These are phyloP conservation scores for Epinotia ramella DNA, from an alignment of 2,888 invertebrate species.

Conservation along the genomic window DNA sequence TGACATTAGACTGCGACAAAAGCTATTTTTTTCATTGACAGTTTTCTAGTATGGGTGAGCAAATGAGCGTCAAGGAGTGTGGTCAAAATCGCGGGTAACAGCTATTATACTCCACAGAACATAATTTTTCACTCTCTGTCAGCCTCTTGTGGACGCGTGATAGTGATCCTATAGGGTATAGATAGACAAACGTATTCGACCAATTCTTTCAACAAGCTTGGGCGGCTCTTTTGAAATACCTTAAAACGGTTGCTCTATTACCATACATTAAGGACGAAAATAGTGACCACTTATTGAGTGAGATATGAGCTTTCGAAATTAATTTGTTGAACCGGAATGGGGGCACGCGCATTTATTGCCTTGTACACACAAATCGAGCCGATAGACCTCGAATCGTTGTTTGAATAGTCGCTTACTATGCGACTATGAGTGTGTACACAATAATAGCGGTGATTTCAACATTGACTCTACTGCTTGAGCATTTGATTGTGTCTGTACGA, in stretches of 20 bases:
- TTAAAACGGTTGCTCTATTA: neutral
- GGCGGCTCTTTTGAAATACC: neutral
- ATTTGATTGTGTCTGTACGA: constrained; percentile 4
- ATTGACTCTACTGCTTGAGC: constrained; percentile 14
- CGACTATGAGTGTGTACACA: constrained; percentile 15
- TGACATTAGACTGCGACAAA: too few relatives aligned
- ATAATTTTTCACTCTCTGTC: too few relatives aligned
- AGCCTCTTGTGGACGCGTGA: neutral
- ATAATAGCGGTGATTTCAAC: constrained; percentile 16
- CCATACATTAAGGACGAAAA: neutral
- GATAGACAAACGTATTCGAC: constrained; percentile 41
- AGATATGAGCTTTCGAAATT: constrained; percentile 16
- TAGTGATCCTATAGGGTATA: too few relatives aligned
- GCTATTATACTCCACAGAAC: too few relatives aligned
- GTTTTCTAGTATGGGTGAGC: too few relatives aligned
- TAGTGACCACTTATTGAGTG: neutral
- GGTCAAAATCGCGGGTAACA: too few relatives aligned
- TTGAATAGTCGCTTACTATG: constrained; percentile 41
- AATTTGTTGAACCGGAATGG: constrained; percentile 50
- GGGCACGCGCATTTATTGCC: constrained; percentile 50
- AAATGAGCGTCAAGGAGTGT: too few relatives aligned
- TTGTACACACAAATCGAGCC: constrained; percentile 42
- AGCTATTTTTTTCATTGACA: too few relatives aligned
- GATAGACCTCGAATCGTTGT: constrained; percentile 41
- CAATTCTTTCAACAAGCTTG: neutral